phyloP scores from a whole-genome alignment of 2,113 vertebrate genomes.

The Rhadina sibilatrix region DNA sequence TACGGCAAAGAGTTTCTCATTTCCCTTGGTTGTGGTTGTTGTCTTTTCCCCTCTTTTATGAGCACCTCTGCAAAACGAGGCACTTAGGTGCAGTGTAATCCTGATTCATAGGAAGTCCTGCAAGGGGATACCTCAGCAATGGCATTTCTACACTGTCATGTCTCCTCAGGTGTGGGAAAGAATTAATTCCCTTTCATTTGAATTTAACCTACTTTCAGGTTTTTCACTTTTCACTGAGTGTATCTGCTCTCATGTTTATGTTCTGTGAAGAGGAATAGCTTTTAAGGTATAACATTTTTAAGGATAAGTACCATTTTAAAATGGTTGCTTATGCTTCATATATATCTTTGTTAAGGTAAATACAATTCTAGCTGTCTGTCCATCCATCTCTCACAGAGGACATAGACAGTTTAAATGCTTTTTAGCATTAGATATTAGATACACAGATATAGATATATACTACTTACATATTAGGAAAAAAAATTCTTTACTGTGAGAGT shows the following conservation, averaged over 20 bases:
- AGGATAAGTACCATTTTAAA: not conserved
- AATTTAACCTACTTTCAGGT: not conserved
- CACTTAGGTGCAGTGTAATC: not conserved
- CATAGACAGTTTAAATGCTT: not conserved
- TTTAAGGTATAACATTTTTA: not conserved
- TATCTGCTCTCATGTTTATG: not conserved
- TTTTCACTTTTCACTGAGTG: not conserved
- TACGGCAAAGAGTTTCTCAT: not conserved
- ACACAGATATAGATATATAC: not conserved
- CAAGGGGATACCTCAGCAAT: not conserved
- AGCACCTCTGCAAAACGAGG: not conserved
- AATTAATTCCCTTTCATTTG: not conserved
- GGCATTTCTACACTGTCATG: not conserved
- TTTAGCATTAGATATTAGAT: not conserved
- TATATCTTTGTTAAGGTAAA: not conserved
- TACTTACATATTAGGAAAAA: not conserved
- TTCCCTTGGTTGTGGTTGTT: not conserved
- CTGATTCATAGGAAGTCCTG: not conserved
- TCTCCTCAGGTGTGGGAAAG: not conserved
- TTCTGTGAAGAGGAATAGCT: not conserved
- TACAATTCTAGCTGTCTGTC: not conserved
- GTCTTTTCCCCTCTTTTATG: conserved; percentile 10
- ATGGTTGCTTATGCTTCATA: not conserved
- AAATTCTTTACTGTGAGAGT: not conserved
- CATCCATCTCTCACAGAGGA: not conserved